Evolutionary conservation across 2,113 vertebrate genomes (phyloP).

Genomic region (Heptranchias perlo): DNA sequence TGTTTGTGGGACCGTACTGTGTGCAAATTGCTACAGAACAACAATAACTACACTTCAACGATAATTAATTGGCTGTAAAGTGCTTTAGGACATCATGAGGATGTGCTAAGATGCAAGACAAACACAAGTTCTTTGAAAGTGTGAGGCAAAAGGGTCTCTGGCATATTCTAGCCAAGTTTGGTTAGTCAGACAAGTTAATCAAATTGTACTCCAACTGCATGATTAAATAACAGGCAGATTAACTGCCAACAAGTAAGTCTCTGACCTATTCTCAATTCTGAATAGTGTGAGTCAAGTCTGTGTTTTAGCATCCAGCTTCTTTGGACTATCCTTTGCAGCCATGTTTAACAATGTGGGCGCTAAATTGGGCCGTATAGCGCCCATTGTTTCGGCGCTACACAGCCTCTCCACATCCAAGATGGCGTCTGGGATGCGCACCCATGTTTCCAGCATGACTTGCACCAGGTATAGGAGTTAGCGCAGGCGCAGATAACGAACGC

Average conservation of each 20-base stretch:
- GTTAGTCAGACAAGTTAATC: neutral
- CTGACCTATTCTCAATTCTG: neutral
- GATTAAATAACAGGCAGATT: neutral
- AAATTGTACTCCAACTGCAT: neutral
- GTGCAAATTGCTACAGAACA: neutral
- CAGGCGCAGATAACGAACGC: too few relatives aligned
- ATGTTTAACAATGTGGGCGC: too few relatives aligned
- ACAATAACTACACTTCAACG: neutral
- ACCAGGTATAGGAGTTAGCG: too few relatives aligned
- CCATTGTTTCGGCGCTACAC: too few relatives aligned
- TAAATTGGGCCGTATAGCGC: too few relatives aligned
- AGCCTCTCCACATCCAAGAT: too few relatives aligned
- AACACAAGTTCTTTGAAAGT: neutral
- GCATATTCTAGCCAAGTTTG: neutral
- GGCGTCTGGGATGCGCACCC: too few relatives aligned
- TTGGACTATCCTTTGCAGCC: neutral
- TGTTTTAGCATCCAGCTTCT: neutral
- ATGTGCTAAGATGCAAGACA: neutral
- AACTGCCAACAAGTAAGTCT: neutral
- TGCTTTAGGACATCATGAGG: neutral
- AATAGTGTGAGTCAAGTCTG: neutral
- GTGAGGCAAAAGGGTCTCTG: neutral
- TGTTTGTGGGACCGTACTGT: neutral
- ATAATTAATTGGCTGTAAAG: neutral
- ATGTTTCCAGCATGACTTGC: too few relatives aligned